These are phyloP conservation scores for Ascidia mentula DNA, from an alignment of 23 tunicate species.

Conservation along the genomic window DNA sequence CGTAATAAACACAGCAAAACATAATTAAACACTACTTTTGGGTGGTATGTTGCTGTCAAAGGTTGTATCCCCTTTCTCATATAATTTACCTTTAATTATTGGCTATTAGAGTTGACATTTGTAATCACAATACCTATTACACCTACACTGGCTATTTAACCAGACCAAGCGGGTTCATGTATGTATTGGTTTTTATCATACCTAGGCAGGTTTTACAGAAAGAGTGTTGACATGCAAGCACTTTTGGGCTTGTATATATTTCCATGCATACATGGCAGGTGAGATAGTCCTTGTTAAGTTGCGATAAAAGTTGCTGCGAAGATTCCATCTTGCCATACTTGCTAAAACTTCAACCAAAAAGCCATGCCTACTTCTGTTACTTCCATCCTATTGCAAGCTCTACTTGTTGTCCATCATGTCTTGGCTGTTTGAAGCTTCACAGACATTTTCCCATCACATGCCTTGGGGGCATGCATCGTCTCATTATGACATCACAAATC, in stretches of 20 bases:
- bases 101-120: no score
- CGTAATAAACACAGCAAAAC: not conserved
- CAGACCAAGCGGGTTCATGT: no score
- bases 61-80: no score
- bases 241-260: constrained; percentile 55
- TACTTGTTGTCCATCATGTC: not conserved
- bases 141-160: no score
- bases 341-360: not conserved
- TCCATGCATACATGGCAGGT: constrained; percentile 86
- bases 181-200: constrained; percentile 17
- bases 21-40: no score
- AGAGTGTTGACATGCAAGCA: constrained; percentile 63
- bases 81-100: no score
- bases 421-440: not conserved
- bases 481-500: constrained; percentile 9
- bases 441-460: not conserved
- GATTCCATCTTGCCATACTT: constrained; percentile 48
- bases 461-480: constrained; percentile 11
- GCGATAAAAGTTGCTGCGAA: constrained; percentile 48
- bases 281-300: constrained; percentile 62
- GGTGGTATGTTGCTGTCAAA: no score
- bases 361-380: not conserved
- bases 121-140: no score
- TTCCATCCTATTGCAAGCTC: not conserved
- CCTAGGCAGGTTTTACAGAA: constrained; percentile 66